Evolutionary conservation across 2,113 vertebrate genomes (phyloP), one percentile per base, ranked within the genome.

Genomic region (Bufo gargarizans): DNA sequence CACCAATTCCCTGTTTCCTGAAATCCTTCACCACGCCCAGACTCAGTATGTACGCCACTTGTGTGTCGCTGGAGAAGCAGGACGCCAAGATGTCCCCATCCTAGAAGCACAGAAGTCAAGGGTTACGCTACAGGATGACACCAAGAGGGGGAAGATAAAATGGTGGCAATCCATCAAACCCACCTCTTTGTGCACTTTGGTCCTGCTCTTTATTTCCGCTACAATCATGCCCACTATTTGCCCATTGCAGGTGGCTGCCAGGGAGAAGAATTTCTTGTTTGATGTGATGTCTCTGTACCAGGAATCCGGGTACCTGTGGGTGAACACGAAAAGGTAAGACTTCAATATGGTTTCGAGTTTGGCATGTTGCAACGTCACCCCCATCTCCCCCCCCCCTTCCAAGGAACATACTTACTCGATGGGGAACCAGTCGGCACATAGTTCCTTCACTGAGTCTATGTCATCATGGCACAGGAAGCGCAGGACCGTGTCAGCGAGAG

Each of bases 221-320:
- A 99, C 98, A 89, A 99, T 99, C 98, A 99, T 99, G 90, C 98
- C 98, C 95, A 98, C 96, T 7, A 99, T 99, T 93, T 96, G 94
- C 22, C 97, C 97, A 92, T 97, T 95, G 90, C 97, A 97, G 0
- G 97, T 99, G 90, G 98, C 98, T 65, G 98, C 97, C 3, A 99
- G 96, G 87, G 98, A 99, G 92, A 99, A 99, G 94, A 99, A 99
- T 94, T 99, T 99, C 95, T 98, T 99, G 97, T 99, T 99, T 92
- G 98, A 99, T 69, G 98, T 99, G 94, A 99, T 99, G 88, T 99
- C 98, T 93, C 97, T 97, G 95, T 99, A 99, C 98, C 98, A 99
- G 94, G 98, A 99, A 96, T 99, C 98, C 93, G 98, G 98, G 93
- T 99, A 99, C 95, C 98, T 99, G 93, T 81, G 67, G 47, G 89